These are phyloP conservation scores for Xylocopa sonorina DNA, from an alignment of 1,140 invertebrate genomes.

Conservation along the genomic window DNA sequence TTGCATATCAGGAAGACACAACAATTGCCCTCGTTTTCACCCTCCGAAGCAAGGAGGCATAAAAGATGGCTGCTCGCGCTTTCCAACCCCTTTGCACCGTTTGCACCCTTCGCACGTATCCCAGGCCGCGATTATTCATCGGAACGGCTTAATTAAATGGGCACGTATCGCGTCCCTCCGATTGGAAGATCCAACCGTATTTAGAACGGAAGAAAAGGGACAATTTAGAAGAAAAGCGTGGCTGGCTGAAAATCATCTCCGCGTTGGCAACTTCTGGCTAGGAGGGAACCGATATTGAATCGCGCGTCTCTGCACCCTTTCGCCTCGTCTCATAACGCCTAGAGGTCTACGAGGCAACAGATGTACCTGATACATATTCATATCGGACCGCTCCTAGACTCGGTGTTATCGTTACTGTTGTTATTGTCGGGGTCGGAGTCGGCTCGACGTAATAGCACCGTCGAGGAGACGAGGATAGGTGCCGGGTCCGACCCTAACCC, in stretches of 20 bases:
- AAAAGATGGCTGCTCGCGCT: background rate
- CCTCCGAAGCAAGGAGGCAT: background rate
- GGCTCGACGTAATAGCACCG: constrained; percentile 27
- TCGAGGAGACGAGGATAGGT: too few relatives aligned
- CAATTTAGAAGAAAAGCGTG: constrained; percentile 33
- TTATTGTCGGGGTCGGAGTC: constrained; percentile 51
- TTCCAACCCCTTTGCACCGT: background rate
- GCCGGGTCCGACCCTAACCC: too few relatives aligned
- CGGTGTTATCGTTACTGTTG: constrained; percentile 63
- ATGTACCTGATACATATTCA: constrained; percentile 75
- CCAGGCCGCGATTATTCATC: background rate
- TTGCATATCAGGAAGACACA: background rate
- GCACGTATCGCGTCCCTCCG: background rate
- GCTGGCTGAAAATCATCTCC: constrained; percentile 49
- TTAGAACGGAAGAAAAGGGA: too few relatives aligned
- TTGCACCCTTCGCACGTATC: background rate
- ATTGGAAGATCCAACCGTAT: background rate
- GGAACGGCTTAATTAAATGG: constrained; percentile 24
- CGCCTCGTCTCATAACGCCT: constrained; percentile 51
- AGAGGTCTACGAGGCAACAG: constrained; percentile 64
- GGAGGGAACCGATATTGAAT: constrained; percentile 65
- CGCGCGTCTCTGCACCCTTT: constrained; percentile 69
- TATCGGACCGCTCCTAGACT: constrained; percentile 47
- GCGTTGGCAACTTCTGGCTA: constrained; percentile 39
- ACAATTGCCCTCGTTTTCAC: constrained; percentile 19